Conservation (phyloP, 2,888 invertebrate species). For the Ashinkailepas kermadecensis region DNA sequence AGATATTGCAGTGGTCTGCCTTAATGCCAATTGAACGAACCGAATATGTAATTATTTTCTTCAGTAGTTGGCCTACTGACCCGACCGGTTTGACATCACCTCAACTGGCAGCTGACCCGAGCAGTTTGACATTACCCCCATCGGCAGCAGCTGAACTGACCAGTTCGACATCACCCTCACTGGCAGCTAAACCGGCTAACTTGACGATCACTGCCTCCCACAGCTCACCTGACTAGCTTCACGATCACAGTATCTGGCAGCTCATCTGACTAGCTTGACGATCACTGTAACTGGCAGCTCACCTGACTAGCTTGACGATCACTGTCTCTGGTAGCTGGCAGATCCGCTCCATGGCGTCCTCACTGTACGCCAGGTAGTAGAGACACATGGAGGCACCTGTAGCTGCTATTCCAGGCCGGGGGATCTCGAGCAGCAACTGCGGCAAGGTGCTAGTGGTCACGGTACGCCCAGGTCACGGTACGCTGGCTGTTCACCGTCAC, state of each 20-base stretch:
- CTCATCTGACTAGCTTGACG: constrained; percentile 37
- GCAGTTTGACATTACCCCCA: too few species aligned
- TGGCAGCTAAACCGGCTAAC: too few species aligned
- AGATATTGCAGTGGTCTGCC: too few species aligned
- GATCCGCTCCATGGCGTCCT: constrained; percentile 94
- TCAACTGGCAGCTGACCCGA: too few species aligned
- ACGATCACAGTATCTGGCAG: constrained; percentile 68
- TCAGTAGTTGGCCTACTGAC: too few species aligned
- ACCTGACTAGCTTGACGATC: constrained; percentile 68
- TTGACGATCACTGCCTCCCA: too few species aligned
- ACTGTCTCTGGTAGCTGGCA: constrained; percentile 73
- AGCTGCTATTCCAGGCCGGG: constrained; percentile 87
- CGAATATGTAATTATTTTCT: too few species aligned
- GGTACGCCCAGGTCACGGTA: too few species aligned
- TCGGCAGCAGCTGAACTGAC: constrained; percentile 53
- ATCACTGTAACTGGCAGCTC: constrained; percentile 35
- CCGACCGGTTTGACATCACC: too few species aligned
- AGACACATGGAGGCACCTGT: constrained; percentile 93
- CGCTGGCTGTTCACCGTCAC: too few species aligned
- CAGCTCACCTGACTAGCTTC: constrained; percentile 61
- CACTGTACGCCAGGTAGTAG: constrained; percentile 93
- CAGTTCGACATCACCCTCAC: constrained; percentile 65
- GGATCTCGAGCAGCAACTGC: constrained; percentile 78
- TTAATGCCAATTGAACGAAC: too few species aligned
- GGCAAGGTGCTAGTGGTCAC: neutral